These are phyloP conservation scores for Megalurothrips usitatus DNA, from an alignment of 2,888 invertebrate genomes.

Conservation along the genomic window DNA sequence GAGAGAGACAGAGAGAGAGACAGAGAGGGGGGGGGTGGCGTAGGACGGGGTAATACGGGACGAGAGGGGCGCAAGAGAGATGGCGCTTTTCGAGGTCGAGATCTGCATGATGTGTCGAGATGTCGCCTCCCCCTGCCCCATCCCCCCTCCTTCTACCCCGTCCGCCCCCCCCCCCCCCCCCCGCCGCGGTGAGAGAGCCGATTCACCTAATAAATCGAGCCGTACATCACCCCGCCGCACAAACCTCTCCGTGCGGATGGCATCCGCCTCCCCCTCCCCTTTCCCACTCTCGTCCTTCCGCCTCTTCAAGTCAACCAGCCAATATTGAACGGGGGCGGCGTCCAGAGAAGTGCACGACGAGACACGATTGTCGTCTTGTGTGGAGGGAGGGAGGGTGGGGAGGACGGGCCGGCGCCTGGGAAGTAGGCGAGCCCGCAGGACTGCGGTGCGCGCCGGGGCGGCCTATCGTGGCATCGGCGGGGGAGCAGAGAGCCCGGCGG, in stretches of 20 bases:
- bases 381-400: neutral
- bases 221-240: neutral
- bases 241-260: neutral
- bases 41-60: neutral
- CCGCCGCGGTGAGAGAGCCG: neutral
- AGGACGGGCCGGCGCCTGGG: too few relatives aligned
- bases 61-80: neutral
- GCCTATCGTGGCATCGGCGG: too few relatives aligned
- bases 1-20: too few relatives aligned
- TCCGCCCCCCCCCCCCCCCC: neutral
- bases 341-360: neutral
- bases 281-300: neutral
- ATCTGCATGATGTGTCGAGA: conserved; percentile 24
- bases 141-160: neutral
- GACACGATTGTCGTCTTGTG: neutral
- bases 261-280: neutral
- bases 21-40: neutral
- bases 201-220: conserved; percentile 24
- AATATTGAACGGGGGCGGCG: neutral
- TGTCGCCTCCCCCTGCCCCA: neutral
- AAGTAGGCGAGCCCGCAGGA: too few relatives aligned
- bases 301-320: neutral
- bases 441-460: too few relatives aligned
- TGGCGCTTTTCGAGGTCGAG: conserved; percentile 19
- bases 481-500: too few relatives aligned